Evolutionary conservation across 2,113 vertebrate species (phyloP).

Genomic region (Lepidiolamprologus cunningtoni): DNA sequence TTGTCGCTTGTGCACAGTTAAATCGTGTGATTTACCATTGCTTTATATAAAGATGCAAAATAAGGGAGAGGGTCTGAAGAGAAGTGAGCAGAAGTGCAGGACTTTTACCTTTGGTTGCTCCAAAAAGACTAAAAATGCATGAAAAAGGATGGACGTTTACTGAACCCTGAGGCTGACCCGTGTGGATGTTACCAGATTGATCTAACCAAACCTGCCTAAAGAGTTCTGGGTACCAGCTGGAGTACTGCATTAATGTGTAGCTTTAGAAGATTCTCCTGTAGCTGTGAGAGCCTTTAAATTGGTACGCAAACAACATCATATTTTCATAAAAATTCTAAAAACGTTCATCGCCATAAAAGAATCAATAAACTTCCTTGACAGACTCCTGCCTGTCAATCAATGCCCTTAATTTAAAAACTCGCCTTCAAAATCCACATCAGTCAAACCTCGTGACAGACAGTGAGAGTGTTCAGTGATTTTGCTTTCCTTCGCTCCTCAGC

Average conservation of each 20-base stretch:
- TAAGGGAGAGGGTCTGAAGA: neutral
- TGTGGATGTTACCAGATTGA: neutral
- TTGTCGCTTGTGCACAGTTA: neutral
- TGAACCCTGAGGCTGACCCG: neutral
- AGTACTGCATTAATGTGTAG: neutral
- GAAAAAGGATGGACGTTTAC: neutral
- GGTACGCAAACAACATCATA: rapidly evolving
- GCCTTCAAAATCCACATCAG: neutral
- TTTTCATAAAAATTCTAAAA: neutral
- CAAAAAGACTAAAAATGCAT: neutral
- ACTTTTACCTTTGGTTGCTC: neutral
- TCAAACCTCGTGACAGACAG: neutral
- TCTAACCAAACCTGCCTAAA: neutral
- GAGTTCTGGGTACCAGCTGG: neutral
- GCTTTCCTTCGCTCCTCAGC: neutral
- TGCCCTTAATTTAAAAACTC: neutral
- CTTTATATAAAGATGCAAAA: neutral
- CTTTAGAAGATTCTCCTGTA: neutral
- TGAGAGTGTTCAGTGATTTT: neutral
- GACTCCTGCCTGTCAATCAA: neutral
- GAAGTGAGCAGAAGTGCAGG: rapidly evolving
- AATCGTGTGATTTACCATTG: rapidly evolving
- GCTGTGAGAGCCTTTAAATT: neutral
- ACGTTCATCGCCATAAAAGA: neutral
- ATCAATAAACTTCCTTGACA: neutral